phyloP scores from a whole-genome alignment of 2,797 vertebrate species.

The Mormyrus proboscirostris region DNA sequence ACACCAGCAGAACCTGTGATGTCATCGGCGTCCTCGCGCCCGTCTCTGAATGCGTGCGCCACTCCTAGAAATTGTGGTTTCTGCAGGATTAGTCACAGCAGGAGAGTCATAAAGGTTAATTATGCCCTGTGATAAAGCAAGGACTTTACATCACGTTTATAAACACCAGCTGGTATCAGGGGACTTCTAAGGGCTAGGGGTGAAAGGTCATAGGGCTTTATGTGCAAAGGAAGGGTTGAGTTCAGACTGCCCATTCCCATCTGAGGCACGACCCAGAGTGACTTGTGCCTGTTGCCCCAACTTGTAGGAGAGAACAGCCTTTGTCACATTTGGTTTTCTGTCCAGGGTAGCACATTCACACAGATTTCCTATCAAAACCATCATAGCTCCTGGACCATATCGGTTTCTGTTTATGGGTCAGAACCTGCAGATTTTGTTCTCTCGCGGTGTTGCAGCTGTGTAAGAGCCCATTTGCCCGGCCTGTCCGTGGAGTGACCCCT shows the following conservation, averaged over 20 bases:
- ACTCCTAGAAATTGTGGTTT: neutral
- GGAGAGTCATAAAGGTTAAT: slow-evolving; percentile 10
- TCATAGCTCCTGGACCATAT: neutral
- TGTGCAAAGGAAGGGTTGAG: neutral
- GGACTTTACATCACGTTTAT: neutral
- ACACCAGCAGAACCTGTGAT: neutral
- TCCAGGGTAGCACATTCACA: neutral
- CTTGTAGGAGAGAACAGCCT: neutral
- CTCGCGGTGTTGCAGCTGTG: neutral
- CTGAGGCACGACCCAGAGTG: neutral
- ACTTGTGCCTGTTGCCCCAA: neutral
- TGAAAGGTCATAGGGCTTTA: neutral
- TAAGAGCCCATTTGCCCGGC: neutral
- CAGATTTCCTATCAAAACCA: neutral
- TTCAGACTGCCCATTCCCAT: neutral
- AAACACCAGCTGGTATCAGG: neutral
- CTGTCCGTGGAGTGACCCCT: neutral
- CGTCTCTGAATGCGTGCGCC: neutral
- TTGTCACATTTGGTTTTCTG: neutral
- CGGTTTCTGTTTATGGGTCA: neutral
- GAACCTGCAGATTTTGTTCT: neutral
- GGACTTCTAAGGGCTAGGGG: neutral
- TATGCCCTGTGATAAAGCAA: neutral
- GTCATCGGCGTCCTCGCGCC: neutral
- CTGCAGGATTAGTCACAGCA: neutral